Percentiles rank a stretch among this genome's conserved stretches.
Conservation (phyloP, 2,113 vertebrate genomes). For the Irena cyanogastra region DNA sequence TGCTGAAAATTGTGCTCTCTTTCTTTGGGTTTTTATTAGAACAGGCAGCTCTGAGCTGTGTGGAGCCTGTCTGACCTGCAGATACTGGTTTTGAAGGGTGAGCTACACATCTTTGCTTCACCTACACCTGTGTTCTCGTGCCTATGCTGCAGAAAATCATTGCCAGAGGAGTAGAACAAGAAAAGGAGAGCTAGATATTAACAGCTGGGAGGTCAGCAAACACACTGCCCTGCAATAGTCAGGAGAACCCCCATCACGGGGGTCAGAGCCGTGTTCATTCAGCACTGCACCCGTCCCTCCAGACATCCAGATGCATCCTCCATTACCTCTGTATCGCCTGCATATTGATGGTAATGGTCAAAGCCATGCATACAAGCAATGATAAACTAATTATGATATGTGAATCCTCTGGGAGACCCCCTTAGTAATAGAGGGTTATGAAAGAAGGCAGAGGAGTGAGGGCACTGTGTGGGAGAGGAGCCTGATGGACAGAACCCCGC, state of each 20-base stretch:
- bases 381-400: background rate
- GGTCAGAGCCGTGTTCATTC: fast-evolving
- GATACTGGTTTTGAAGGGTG: background rate
- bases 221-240: fast-evolving
- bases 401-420: background rate
- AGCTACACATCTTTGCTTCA: background rate
- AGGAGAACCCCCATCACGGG: background rate
- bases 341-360: background rate
- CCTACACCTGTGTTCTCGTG: background rate
- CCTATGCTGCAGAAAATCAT: background rate
- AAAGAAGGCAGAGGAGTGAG: background rate
- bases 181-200: background rate
- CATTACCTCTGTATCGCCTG: background rate
- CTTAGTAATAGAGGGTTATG: background rate
- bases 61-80: background rate
- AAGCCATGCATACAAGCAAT: background rate
- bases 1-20: background rate
- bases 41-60: background rate
- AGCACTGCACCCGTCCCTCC: background rate
- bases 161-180: background rate
- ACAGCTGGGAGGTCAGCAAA: background rate
- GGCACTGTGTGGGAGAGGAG: background rate
- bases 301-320: background rate
- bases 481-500: background rate
- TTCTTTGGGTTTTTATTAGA: background rate